Percentiles rank a stretch among this genome's conserved stretches.
phyloP scores from a whole-genome alignment of 2,797 vertebrate species.

The Geotrypetes seraphini region DNA sequence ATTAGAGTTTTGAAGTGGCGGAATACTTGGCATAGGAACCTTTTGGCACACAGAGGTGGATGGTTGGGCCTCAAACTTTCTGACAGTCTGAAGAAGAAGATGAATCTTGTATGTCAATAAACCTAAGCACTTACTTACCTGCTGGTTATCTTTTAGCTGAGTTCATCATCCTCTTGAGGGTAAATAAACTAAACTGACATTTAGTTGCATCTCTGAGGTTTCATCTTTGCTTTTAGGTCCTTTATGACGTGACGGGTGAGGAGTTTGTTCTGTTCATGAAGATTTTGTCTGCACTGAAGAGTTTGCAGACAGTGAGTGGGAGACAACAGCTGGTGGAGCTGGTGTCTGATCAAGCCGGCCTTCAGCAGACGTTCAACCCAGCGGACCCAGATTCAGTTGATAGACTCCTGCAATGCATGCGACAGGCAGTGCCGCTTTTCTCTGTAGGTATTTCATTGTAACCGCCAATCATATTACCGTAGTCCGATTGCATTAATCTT shows the following conservation, averaged over 20 bases:
- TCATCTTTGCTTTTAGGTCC: slow-evolving; percentile 57
- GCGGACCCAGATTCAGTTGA: slow-evolving; percentile 86
- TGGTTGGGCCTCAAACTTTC: too few relatives aligned
- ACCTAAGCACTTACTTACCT: too few relatives aligned
- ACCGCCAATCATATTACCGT: too few relatives aligned
- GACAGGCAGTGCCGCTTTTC: slow-evolving; percentile 90
- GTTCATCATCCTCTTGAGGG: too few relatives aligned
- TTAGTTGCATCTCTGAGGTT: background rate
- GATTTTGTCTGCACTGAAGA: slow-evolving; percentile 76
- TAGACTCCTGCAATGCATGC: slow-evolving; percentile 88
- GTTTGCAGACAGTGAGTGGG: slow-evolving; percentile 87
- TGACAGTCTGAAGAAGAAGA: too few relatives aligned
- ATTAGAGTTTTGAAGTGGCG: too few relatives aligned
- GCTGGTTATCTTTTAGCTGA: too few relatives aligned
- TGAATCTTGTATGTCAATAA: too few relatives aligned
- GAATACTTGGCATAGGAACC: too few relatives aligned
- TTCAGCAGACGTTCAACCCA: slow-evolving; percentile 88
- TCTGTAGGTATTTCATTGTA: too few relatives aligned
- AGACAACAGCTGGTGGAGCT: slow-evolving; percentile 91
- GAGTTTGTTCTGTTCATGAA: slow-evolving; percentile 97
- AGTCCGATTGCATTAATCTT: too few relatives aligned
- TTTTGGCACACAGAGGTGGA: too few relatives aligned
- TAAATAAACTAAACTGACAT: background rate
- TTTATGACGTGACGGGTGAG: slow-evolving; percentile 94
- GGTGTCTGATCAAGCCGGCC: slow-evolving; percentile 89